Percentiles rank a stretch among this genome's conserved stretches.
Conservation (phyloP, 2,888 invertebrate species). For the Rapana venosa region DNA sequence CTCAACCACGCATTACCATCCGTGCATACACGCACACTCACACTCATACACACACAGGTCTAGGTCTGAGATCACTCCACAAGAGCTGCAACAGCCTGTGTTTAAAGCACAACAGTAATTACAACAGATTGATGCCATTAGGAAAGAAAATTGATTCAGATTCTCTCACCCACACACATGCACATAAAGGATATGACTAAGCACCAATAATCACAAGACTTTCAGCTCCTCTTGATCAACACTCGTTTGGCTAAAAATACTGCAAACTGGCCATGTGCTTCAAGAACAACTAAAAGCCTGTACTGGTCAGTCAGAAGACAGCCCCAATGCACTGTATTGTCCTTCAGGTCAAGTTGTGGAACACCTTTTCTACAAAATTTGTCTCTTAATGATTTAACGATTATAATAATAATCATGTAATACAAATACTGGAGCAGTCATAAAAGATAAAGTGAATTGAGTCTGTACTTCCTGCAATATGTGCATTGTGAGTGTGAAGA, state of each 20-base stretch:
- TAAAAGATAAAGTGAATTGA: too few species aligned
- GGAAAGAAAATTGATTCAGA: background rate
- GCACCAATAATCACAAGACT: background rate
- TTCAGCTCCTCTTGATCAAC: background rate
- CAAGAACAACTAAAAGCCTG: constrained; percentile 3
- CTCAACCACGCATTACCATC: too few species aligned
- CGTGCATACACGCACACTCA: background rate
- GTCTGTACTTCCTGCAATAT: background rate
- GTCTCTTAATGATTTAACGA: too few species aligned
- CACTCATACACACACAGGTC: background rate
- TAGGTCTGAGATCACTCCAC: background rate
- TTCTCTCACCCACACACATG: background rate
- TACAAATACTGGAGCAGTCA: too few species aligned
- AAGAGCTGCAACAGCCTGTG: background rate
- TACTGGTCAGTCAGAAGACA: background rate
- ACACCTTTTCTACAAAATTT: too few species aligned
- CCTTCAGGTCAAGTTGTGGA: too few species aligned
- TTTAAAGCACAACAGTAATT: constrained; percentile 8
- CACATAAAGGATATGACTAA: background rate
- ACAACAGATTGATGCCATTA: background rate
- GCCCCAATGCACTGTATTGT: background rate
- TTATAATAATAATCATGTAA: too few species aligned
- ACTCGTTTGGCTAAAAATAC: background rate
- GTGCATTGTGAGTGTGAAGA: background rate
- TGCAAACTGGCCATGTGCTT: background rate